Evolutionary conservation across 2,113 vertebrate species (phyloP).

Genomic region (Morone saxatilis): DNA sequence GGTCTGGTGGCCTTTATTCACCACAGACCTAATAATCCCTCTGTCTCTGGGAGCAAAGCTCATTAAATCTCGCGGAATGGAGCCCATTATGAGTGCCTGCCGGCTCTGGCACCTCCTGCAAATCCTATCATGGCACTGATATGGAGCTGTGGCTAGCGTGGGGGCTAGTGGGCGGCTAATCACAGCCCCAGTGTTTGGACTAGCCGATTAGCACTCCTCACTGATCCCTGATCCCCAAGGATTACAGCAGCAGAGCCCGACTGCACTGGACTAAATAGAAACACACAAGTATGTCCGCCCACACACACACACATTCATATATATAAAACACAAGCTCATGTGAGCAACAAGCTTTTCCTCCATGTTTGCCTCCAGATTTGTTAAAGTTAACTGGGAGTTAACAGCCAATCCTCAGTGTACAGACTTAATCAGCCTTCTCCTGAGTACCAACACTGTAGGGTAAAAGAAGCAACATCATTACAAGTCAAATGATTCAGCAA

Average conservation of each 20-base stretch:
- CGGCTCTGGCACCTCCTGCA: slow-evolving; percentile 74
- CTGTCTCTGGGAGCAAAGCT: slow-evolving; percentile 82
- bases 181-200: slow-evolving; percentile 58
- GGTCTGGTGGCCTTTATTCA: slow-evolving; percentile 66
- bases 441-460: no score
- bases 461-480: neutral
- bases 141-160: slow-evolving; percentile 70
- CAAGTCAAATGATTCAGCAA: slow-evolving; percentile 2
- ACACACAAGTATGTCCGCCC: neutral
- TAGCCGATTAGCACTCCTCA: slow-evolving; percentile 60
- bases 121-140: slow-evolving; percentile 78
- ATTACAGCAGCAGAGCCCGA: slow-evolving; percentile 40
- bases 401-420: neutral
- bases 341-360: neutral
- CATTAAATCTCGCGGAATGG: slow-evolving; percentile 79
- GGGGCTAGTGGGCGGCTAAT: slow-evolving; percentile 58
- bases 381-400: slow-evolving; percentile 1
- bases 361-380: slow-evolving; percentile 12
- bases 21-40: slow-evolving; percentile 73
- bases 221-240: slow-evolving; percentile 44
- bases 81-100: slow-evolving; percentile 71
- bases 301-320: neutral
- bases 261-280: slow-evolving; percentile 4
- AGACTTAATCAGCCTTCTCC: no score
- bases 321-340: neutral